Evolutionary conservation across 2,888 invertebrate species (phyloP), one percentile per base, ranked within the genome.

Genomic region (Drosophila helvetica): DNA sequence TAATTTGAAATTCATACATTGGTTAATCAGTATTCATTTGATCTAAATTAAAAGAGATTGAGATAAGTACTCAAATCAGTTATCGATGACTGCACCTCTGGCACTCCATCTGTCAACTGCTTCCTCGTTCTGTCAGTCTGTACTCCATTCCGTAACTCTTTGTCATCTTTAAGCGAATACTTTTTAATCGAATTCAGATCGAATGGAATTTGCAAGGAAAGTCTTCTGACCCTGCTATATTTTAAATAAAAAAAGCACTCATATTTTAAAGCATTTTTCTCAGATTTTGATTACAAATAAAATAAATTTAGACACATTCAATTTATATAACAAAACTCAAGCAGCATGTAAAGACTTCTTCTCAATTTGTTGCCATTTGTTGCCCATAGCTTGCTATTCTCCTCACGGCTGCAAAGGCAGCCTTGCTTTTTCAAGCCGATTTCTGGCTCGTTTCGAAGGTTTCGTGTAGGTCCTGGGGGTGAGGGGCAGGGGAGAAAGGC

Each of bases 391-490:
- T 3, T 33, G 4, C 4, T 33, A 3, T 6, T 6, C 15, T 38
- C 12, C 0, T 38, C 15, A 15, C 1, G n/a, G n/a, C 15, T 15
- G 1, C 38, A 6, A 6, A 10, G 1, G 10, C 22, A n/a, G 22
- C 15, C 30, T 19, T 12, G 6, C 12, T 1, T 30, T 46, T 8
- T 5, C 17, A 0, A n/a, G 1, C 22, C 45, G 60, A 10, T 22
- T 43, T 15, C n/a, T 42, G 38, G 15, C n/a, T n/a, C 15, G 38
- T 33, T 64, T 60, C 3, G 53, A 56, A 8, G 75, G 74, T 12
- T 85, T 81, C 7, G 67, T 9, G 30, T 66, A 64, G 7, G 27
- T 30, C 43, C 66, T 66, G 33, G 3, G 55, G 12, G 4, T 2
- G n/a, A n/a, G n/a, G 10, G 5, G 10, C 0, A 19, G 7, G 22